Evolutionary conservation across 2,797 vertebrate species (phyloP).

Genomic region (Jordanella pulchra): DNA sequence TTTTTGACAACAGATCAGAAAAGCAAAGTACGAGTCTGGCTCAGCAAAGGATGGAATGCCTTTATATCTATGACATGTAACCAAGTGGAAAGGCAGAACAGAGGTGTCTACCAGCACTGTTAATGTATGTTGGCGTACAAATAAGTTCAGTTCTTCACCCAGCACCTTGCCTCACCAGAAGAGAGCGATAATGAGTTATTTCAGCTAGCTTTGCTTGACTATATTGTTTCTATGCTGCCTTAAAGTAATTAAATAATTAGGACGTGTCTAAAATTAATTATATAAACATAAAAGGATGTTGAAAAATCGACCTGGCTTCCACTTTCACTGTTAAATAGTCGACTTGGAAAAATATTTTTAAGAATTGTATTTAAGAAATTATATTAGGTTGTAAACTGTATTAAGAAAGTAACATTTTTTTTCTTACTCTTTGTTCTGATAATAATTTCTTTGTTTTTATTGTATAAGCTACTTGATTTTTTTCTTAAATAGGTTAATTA

Average conservation of each 20-base stretch:
- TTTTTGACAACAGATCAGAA: too few relatives aligned
- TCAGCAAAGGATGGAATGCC: too few relatives aligned
- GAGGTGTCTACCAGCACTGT: too few relatives aligned
- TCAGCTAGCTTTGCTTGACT: neutral
- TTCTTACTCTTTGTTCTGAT: neutral
- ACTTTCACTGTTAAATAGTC: neutral
- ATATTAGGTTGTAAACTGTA: too few relatives aligned
- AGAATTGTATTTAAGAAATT: too few relatives aligned
- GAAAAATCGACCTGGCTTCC: neutral
- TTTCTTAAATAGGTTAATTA: neutral
- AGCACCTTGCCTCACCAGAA: neutral
- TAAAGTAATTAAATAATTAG: neutral
- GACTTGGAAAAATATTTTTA: too few relatives aligned
- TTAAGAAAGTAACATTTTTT: too few relatives aligned
- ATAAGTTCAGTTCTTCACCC: neutral
- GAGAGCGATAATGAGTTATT: neutral
- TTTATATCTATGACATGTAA: too few relatives aligned
- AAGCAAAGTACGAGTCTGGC: too few relatives aligned
- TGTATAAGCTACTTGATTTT: neutral
- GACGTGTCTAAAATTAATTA: neutral
- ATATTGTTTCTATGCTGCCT: too few relatives aligned
- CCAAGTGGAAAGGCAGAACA: too few relatives aligned
- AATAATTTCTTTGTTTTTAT: neutral
- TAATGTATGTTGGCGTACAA: too few relatives aligned
- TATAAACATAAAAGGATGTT: neutral